These are phyloP conservation scores for Sebastes minor DNA, from an alignment of 2,797 vertebrate genomes.

Conservation along the genomic window DNA sequence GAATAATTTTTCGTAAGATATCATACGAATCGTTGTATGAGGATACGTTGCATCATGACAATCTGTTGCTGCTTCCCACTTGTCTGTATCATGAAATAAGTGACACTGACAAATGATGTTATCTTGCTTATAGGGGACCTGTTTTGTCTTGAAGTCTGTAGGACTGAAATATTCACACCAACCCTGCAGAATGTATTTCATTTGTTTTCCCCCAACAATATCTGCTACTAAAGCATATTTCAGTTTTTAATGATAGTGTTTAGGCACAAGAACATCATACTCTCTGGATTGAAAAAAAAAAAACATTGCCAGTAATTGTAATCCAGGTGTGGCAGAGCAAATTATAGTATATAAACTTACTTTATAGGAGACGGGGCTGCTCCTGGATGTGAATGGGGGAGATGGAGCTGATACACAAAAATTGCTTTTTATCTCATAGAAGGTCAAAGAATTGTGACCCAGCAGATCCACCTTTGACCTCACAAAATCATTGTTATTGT, in stretches of 20 bases:
- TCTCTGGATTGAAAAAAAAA: background rate
- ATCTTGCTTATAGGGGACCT: background rate
- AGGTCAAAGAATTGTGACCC: conserved; percentile 39
- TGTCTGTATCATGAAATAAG: background rate
- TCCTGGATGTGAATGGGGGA: background rate
- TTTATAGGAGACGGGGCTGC: background rate
- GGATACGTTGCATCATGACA: background rate
- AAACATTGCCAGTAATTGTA: background rate
- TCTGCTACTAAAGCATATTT: background rate
- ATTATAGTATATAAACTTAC: background rate
- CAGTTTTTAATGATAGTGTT: background rate
- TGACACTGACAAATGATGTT: background rate
- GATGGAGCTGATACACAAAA: conserved; percentile 5
- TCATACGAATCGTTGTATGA: no score
- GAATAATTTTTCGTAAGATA: no score
- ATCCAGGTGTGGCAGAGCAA: background rate
- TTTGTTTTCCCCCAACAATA: background rate
- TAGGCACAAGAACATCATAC: background rate
- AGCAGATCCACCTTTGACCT: conserved; percentile 52
- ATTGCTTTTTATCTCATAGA: conserved; percentile 31
- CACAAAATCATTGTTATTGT: conserved; percentile 49
- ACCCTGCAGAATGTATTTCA: background rate
- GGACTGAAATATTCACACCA: background rate
- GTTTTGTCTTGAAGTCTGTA: background rate
- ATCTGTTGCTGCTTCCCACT: background rate